phyloP scores from a whole-genome alignment of 2,797 vertebrate species.

The Poeciliopsis presidionis region DNA sequence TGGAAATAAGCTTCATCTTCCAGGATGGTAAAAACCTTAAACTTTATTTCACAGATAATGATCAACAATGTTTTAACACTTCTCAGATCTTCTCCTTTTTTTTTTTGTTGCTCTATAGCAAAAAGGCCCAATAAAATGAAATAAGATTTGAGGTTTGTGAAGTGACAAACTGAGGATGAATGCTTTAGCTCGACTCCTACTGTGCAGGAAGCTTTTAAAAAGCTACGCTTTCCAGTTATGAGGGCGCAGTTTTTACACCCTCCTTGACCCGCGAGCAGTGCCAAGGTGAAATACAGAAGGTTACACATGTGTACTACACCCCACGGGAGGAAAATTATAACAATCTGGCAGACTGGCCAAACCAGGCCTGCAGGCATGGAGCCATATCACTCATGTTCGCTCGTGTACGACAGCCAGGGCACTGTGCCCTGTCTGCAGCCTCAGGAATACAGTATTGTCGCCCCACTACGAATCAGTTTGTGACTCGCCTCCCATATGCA shows the following conservation, averaged over 20 bases:
- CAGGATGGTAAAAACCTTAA: neutral
- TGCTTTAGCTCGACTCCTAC: neutral
- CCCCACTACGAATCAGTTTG: conserved; percentile 11
- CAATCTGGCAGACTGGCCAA: conserved; percentile 66
- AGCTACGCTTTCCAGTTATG: neutral
- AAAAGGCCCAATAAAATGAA: neutral
- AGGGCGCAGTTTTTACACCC: conserved; percentile 18
- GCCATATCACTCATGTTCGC: conserved; percentile 65
- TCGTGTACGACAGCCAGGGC: conserved; percentile 57
- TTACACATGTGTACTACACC: conserved; percentile 33
- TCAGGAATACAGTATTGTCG: conserved; percentile 48
- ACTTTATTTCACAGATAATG: neutral
- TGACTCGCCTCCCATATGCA: neutral
- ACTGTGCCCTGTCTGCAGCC: conserved; percentile 41
- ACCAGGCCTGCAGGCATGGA: conserved; percentile 48
- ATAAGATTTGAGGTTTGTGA: neutral
- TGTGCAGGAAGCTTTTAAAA: neutral
- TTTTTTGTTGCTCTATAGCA: neutral
- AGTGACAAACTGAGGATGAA: neutral
- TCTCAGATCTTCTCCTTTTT: neutral
- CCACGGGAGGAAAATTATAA: conserved; percentile 61
- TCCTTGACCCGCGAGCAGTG: conserved; percentile 43
- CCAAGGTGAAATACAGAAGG: conserved; percentile 55
- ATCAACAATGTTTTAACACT: neutral
- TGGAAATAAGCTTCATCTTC: neutral